Percentiles rank a stretch among this genome's conserved stretches.
phyloP scores from a whole-genome alignment of 2,797 vertebrate species.

The Lepilemur ruficaudatus region DNA sequence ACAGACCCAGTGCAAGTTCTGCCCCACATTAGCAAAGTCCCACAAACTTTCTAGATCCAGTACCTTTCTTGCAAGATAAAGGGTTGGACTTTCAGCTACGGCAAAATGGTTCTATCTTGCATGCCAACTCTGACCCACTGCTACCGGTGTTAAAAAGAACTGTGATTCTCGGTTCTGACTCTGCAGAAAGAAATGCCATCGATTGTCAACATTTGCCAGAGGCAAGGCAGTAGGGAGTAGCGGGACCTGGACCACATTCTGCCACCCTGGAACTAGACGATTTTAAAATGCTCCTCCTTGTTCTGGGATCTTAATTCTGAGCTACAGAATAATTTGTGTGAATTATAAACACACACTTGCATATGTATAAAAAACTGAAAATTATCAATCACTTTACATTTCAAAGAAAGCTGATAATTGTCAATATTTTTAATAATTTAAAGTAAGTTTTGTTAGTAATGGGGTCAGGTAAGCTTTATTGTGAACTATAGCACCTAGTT shows the following conservation, averaged over 20 bases:
- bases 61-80: neutral
- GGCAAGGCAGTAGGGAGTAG: neutral
- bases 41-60: neutral
- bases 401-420: neutral
- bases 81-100: neutral
- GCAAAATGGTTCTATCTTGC: neutral
- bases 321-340: neutral
- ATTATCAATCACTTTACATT: neutral
- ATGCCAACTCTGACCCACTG: neutral
- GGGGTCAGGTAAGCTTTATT: neutral
- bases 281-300: neutral
- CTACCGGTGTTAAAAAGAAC: neutral
- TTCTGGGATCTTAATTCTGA: neutral
- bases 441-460: neutral
- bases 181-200: neutral
- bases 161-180: neutral
- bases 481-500: neutral
- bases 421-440: neutral
- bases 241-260: neutral
- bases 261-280: neutral
- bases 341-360: neutral
- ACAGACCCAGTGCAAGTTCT: neutral
- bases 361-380: neutral
- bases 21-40: neutral
- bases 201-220: neutral